Evolutionary conservation across 2,888 invertebrate genomes (phyloP), one percentile per base, ranked within the genome.

Genomic region (Cerastis rubricosa): DNA sequence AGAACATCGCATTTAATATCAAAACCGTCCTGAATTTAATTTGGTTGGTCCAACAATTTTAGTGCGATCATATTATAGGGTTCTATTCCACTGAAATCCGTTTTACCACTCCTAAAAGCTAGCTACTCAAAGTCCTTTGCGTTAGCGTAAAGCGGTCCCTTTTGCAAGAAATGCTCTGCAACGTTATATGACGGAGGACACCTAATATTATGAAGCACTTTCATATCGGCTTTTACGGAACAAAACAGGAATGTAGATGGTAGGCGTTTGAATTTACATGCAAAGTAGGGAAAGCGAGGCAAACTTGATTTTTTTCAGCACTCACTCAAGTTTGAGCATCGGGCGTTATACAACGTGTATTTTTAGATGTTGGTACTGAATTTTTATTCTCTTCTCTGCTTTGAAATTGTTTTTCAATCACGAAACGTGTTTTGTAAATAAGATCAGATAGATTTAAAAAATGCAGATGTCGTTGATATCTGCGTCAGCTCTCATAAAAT

Each of bases 161-260:
- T 90, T 93, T 83, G 88, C 91, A 89, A 90, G 90, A 89, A 91
- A 93, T 91, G 91, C 90, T 89, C 89, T 87, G 83, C 86, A 87
- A 86, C 87, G 84, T 78, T 89, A 82, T 87, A 87, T 92, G 90
- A 92, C 90, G 83, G 89, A 92, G 89, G 88, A 88, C 85, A 88
- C 87, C 85, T 91, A 89, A 93, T 93, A 91, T 91, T 88, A 88
- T 88, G 87, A 85, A 89, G 89, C 89, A 86, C 88, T 87, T 89
- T 89, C 88, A 89, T 92, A 90, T 91, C 85, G 86, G 87, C 88
- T 91, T 91, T 89, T 85, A 82, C 77, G 80, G 78, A 85, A 89
- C 89, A 85, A 88, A 87, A 88, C 77, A 83, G 80, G 77, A 87
- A 88, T 80, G 65, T 83, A 51, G 76, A 71, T 80, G 61, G 79